Base-by-base conservation (phyloP, 2,888 invertebrate genomes). In the Pristionchus entomophagus region DNA sequence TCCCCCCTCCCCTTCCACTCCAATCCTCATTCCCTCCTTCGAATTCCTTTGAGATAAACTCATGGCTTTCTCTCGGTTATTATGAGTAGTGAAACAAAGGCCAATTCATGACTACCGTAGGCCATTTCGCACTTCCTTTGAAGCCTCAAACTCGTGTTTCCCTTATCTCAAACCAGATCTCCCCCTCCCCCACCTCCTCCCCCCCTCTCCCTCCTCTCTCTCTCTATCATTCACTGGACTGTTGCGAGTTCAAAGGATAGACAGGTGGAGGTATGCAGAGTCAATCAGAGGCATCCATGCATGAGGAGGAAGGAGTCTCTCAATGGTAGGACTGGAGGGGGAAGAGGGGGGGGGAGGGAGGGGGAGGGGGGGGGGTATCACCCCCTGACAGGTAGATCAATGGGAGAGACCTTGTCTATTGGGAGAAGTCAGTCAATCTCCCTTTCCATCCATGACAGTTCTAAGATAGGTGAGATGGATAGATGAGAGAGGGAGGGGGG, bases 181-280 rank as follows among this genome's bases (percentile, higher is more conserved):
- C 14, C n/a, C n/a, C n/a, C n/a, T n/a, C n/a, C n/a, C n/a, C n/a
- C n/a, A n/a, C n/a, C n/a, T n/a, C n/a, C n/a, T n/a, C n/a, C n/a
- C n/a, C n/a, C n/a, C n/a, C n/a, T n/a, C n/a, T n/a, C n/a, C n/a
- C n/a, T n/a, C n/a, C n/a, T n/a, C n/a, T n/a, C n/a, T n/a, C n/a
- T n/a, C n/a, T n/a, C n/a, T n/a, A n/a, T n/a, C n/a, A n/a, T n/a
- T n/a, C n/a, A n/a, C 22, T 35, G n/a, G 69, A 69, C 22, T 69
- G 69, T 69, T 69, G 69, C 69, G 69, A 69, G 69, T 69, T 69
- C 69, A 69, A 69, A 69, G 62, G 69, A 69, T 38, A 38, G 78
- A 38, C 45, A 78, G 49, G 78, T 78, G 49, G 41, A 51, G 78
- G 78, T 29, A 49, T 49, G 78, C 26, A 49, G 45, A 32, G 78